Evolutionary conservation across 2,888 invertebrate genomes (phyloP).

Genomic region (Eupithecia tripunctaria): DNA sequence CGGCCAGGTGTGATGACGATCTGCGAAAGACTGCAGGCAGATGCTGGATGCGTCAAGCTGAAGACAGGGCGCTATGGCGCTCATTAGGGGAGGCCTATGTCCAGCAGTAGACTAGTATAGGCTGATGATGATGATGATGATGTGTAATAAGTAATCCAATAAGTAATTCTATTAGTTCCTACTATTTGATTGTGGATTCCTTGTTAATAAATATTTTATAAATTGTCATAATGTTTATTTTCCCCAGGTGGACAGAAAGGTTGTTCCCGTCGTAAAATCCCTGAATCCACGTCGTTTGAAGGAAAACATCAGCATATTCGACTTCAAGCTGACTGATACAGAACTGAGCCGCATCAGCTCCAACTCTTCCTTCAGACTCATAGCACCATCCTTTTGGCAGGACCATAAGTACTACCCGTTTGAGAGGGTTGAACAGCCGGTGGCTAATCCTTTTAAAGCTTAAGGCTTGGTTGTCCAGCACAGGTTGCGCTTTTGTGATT

Average conservation of each 20-base stretch:
- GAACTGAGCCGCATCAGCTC: slow-evolving; percentile 63
- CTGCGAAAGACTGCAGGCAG: no score
- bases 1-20: no score
- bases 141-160: no score
- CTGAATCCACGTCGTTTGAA: slow-evolving; percentile 56
- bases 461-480: neutral
- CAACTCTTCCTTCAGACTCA: slow-evolving; percentile 57
- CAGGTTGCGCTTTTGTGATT: no score
- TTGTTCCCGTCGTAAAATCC: slow-evolving; percentile 72
- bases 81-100: no score
- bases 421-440: slow-evolving; percentile 63
- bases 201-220: no score
- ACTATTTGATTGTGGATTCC: no score
- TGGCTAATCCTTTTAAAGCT: slow-evolving; percentile 52
- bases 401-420: slow-evolving; percentile 72
- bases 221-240: neutral
- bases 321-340: slow-evolving; percentile 62
- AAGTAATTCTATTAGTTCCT: no score
- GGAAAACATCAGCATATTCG: slow-evolving; percentile 73
- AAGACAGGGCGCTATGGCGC: no score
- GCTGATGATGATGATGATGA: no score
- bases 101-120: no score
- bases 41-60: no score
- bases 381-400: slow-evolving; percentile 76
- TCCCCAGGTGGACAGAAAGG: slow-evolving; percentile 70